Base-by-base conservation (phyloP, 2,888 invertebrate genomes). In the Hedya salicella region DNA sequence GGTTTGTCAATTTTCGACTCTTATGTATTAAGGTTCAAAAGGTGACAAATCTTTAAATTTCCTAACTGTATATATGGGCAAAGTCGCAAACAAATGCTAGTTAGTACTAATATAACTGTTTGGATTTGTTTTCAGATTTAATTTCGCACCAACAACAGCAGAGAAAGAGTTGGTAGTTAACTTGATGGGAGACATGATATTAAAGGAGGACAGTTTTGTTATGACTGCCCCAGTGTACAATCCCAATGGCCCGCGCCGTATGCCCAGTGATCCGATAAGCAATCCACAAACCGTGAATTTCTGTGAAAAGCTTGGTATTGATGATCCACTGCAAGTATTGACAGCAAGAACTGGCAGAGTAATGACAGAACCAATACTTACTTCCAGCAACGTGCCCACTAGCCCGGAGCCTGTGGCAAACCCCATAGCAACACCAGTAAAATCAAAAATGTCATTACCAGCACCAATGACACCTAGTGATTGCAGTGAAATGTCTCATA, bases 191-290 rank as follows among this genome's bases (percentile, higher is more conserved):
- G 91, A 93, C 59, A 92, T 98, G 54, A 85, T 82, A 50, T 94
- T 99, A 62, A 79, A 73, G 64, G 97, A 97, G 0, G 86, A 94
- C 0, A 96, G 96, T 87, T 99, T 99, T 89, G 91, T 91, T 16
- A 94, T 91, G 73, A 98, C 97, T 11, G 97, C 95, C 1, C 93
- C 95, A 46, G 86, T 94, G 0, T 95, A 94, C 74, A 83, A 93
- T 67, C 85, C 89, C 40, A 82, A 80, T 54, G 79, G 82, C 8
- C 85, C 78, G n/a, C 85, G 80, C 62, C 73, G 81, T 16, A 73
- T 80, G 46, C 93, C 94, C 56, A 91, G 86, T 13, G 88, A 88
- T 49, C 93, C 95, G 2, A 85, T 93, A 72, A 79, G 94, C 32
- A 96, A 96, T 80, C 94, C 95, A 13, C 97, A 97, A 81, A 96